Evolutionary conservation across 1,140 invertebrate genomes (phyloP).

Genomic region (Dolichoris vasculosae): DNA sequence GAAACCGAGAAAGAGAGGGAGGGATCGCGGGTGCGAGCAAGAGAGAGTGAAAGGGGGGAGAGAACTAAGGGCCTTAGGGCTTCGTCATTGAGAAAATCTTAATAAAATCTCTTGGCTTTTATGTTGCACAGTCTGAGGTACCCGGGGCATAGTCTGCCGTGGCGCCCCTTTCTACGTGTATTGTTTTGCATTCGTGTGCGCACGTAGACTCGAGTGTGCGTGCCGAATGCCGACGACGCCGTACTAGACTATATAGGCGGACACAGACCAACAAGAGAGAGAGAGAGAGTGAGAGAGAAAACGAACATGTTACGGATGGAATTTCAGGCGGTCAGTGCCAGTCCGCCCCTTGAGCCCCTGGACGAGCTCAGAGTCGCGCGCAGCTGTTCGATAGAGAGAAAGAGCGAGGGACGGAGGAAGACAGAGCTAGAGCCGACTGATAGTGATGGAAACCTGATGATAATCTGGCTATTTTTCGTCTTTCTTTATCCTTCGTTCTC

Average conservation of each 20-base stretch:
- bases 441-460: constrained; percentile 40
- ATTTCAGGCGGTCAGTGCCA: constrained; percentile 48
- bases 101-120: constrained; percentile 44
- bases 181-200: constrained; percentile 5
- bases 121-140: constrained; percentile 9
- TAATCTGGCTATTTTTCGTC: constrained; percentile 33
- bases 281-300: neutral
- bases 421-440: neutral
- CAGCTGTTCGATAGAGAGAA: constrained; percentile 38
- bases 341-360: constrained; percentile 36
- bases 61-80: neutral
- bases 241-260: constrained; percentile 3
- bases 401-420: neutral
- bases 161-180: constrained; percentile 18
- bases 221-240: neutral
- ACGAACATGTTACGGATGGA: constrained; percentile 24
- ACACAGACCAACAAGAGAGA: neutral
- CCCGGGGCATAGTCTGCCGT: neutral
- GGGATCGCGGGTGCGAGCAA: neutral
- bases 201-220: neutral
- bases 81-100: constrained; percentile 40
- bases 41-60: neutral
- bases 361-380: neutral
- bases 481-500: neutral
- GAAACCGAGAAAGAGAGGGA: neutral